phyloP scores from a whole-genome alignment of 2,797 vertebrate genomes.

The Trematomus bernacchii region DNA sequence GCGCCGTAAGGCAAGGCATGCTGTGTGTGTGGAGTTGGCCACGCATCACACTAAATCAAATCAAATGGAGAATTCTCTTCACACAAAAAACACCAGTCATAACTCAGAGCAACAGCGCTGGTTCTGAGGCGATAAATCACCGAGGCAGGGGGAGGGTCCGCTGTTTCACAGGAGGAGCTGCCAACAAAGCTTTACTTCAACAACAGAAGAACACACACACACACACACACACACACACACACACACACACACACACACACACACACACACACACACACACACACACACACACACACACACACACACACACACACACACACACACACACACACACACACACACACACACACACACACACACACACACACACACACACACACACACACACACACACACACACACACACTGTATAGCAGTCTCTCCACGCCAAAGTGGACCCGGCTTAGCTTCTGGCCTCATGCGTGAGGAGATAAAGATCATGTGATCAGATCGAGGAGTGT shows the following conservation, averaged over 20 bases:
- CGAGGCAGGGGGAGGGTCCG: slow-evolving; percentile 29
- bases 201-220: slow-evolving; percentile 17
- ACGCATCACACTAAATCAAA: slow-evolving; percentile 69
- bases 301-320: too few relatives aligned
- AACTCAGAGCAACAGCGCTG: slow-evolving; percentile 54
- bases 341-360: too few relatives aligned
- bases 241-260: too few relatives aligned
- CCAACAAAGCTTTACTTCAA: slow-evolving; percentile 31
- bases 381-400: too few relatives aligned
- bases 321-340: too few relatives aligned
- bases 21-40: slow-evolving; percentile 26
- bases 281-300: too few relatives aligned
- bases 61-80: slow-evolving; percentile 65
- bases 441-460: neutral
- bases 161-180: slow-evolving; percentile 30
- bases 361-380: too few relatives aligned
- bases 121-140: slow-evolving; percentile 64
- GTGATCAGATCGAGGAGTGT: slow-evolving; percentile 7
- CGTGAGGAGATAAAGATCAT: too few relatives aligned
- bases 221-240: too few relatives aligned
- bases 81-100: slow-evolving; percentile 54
- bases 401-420: neutral
- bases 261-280: too few relatives aligned
- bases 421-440: neutral
- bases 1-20: slow-evolving; percentile 40